phyloP scores from a whole-genome alignment of 2,888 invertebrate species.

The Matsumyia berberina region DNA sequence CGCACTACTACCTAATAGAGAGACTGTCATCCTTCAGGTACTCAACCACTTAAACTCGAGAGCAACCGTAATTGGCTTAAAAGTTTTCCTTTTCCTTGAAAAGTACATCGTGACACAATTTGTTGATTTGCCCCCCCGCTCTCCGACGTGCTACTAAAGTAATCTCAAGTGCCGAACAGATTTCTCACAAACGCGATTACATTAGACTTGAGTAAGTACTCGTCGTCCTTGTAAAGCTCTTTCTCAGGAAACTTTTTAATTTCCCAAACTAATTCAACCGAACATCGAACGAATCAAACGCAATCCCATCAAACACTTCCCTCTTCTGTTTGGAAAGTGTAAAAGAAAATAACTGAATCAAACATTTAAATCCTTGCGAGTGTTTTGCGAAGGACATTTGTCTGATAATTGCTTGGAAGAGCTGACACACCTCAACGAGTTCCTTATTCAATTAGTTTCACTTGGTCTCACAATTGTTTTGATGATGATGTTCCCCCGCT shows the following conservation, averaged over 20 bases:
- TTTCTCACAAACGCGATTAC: conserved; percentile 15
- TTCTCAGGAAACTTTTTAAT: not conserved
- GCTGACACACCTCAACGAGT: conserved; percentile 28
- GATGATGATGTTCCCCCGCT: not conserved
- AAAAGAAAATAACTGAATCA: conserved; percentile 4
- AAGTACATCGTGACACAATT: conserved; percentile 11
- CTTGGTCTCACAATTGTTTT: conserved; percentile 10
- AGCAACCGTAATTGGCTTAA: conserved; percentile 24
- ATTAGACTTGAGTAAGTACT: not conserved
- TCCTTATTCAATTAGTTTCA: conserved; percentile 40
- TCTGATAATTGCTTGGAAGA: conserved; percentile 23
- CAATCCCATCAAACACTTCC: conserved; percentile 3
- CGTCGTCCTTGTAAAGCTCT: not conserved
- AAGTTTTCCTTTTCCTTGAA: conserved; percentile 6
- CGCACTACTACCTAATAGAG: not conserved
- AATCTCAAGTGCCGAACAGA: not conserved
- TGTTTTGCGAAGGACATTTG: not conserved
- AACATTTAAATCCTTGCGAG: conserved; percentile 11
- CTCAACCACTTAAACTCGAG: not conserved
- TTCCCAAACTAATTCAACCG: not conserved
- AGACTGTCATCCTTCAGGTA: not conserved
- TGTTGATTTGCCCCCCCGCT: not conserved
- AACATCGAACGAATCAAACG: conserved; percentile 9
- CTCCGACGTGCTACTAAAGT: not conserved
- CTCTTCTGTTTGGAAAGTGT: not conserved